These are phyloP conservation scores for Monochamus saltuarius DNA, from an alignment of 1,140 invertebrate genomes.

Conservation along the genomic window DNA sequence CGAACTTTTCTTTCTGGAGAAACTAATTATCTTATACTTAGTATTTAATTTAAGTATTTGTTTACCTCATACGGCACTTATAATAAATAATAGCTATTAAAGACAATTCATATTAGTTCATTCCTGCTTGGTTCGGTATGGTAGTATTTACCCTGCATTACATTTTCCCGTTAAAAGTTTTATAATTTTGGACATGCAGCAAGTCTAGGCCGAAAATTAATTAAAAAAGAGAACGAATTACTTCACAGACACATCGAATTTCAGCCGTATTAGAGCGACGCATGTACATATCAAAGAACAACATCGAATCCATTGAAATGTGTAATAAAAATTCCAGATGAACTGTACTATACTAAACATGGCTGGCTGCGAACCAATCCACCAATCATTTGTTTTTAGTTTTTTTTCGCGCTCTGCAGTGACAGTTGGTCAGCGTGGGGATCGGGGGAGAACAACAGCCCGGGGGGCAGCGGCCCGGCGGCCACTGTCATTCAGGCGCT, in stretches of 20 bases:
- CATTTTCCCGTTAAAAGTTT: neutral
- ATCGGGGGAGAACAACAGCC: conserved; percentile 14
- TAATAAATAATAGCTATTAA: no score
- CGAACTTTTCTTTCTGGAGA: no score
- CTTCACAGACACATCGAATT: neutral
- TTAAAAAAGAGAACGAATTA: conserved; percentile 1
- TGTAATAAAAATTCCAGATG: conserved; percentile 23
- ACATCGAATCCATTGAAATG: conserved; percentile 3
- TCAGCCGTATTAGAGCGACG: no score
- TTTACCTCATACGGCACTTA: no score
- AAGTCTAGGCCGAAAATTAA: neutral
- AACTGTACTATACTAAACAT: conserved; percentile 37
- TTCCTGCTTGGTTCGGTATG: no score
- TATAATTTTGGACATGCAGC: neutral
- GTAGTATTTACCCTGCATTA: no score
- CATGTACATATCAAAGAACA: conserved; percentile 4
- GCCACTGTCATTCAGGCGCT: conserved; percentile 44
- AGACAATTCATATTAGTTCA: no score
- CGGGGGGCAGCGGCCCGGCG: conserved; percentile 25
- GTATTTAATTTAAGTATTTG: no score
- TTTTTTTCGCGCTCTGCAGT: conserved; percentile 45
- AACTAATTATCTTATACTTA: no score
- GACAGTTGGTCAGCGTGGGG: conserved; percentile 41
- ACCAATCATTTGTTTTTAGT: conserved; percentile 52
- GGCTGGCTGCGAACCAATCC: conserved; percentile 49